Evolutionary conservation across 2,888 invertebrate species (phyloP).

Genomic region (Cremastobaeus sp.): DNA sequence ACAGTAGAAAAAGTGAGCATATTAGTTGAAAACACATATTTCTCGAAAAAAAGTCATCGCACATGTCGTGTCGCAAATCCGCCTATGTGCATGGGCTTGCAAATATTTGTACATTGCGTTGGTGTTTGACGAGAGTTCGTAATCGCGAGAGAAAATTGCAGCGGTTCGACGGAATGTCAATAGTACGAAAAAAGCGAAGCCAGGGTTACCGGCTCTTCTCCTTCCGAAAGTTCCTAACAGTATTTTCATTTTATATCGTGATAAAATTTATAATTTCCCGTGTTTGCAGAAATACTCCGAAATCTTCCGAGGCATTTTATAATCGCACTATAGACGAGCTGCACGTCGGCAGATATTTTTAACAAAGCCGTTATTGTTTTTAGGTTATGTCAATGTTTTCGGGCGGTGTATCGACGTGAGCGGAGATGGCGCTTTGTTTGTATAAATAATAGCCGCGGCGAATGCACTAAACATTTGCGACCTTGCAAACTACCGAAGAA

Average conservation of each 20-base stretch:
- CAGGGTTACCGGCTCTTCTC: conserved; percentile 34
- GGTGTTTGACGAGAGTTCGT: conserved; percentile 43
- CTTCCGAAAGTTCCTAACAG: conserved; percentile 28
- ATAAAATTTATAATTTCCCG: background rate
- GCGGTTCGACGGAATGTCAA: conserved; percentile 48
- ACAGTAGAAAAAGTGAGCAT: too few relatives aligned
- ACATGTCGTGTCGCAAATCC: conserved; percentile 29
- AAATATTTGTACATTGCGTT: conserved; percentile 51
- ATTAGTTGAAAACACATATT: background rate
- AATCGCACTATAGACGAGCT: background rate
- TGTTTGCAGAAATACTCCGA: background rate
- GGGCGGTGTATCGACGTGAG: conserved; percentile 29
- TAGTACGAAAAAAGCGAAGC: conserved; percentile 35
- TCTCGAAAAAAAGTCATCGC: conserved; percentile 32
- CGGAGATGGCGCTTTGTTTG: conserved; percentile 29
- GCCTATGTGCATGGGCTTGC: conserved; percentile 20
- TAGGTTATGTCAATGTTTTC: conserved; percentile 1
- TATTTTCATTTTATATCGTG: conserved; percentile 1
- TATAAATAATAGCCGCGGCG: conserved; percentile 34
- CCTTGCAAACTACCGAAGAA: conserved; percentile 27
- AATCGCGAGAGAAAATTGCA: conserved; percentile 49
- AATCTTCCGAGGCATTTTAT: background rate
- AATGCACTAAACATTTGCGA: conserved; percentile 40
- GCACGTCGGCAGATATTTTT: too few relatives aligned
- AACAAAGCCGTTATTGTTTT: conserved; percentile 4